Evolutionary conservation across 2,113 vertebrate genomes (phyloP).

Genomic region (Columba janthina): DNA sequence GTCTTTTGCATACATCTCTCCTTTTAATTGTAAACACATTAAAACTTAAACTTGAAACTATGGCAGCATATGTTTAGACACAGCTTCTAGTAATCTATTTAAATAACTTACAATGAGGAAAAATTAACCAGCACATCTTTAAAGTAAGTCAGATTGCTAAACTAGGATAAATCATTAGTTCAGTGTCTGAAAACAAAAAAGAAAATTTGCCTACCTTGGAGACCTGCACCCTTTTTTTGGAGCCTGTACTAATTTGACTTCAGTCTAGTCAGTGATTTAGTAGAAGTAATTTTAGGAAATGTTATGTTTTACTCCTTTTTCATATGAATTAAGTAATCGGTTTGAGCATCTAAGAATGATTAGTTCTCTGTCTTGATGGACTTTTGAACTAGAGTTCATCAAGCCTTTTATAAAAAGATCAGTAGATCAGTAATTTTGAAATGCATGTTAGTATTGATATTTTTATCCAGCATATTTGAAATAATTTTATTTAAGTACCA

Average conservation of each 20-base stretch:
- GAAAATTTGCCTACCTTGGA: not conserved
- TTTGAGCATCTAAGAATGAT: not conserved
- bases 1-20: conserved; percentile 11
- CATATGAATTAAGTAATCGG: not conserved
- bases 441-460: not conserved
- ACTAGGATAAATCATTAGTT: not conserved
- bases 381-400: not conserved
- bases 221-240: not conserved
- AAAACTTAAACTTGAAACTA: conserved; percentile 27
- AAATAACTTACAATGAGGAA: not conserved
- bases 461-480: not conserved
- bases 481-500: not conserved
- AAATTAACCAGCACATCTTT: not conserved
- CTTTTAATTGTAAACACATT: conserved; percentile 3
- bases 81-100: conserved; percentile 24
- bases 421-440: not conserved
- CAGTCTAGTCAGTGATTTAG: not conserved
- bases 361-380: not conserved
- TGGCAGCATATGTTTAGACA: conserved; percentile 9
- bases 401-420: not conserved
- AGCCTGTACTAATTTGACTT: not conserved
- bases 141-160: not conserved
- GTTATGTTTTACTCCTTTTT: not conserved
- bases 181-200: not conserved
- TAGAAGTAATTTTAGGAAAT: not conserved